Evolutionary conservation across 2,113 vertebrate genomes (phyloP).

Genomic region (Pituophis catenifer): DNA sequence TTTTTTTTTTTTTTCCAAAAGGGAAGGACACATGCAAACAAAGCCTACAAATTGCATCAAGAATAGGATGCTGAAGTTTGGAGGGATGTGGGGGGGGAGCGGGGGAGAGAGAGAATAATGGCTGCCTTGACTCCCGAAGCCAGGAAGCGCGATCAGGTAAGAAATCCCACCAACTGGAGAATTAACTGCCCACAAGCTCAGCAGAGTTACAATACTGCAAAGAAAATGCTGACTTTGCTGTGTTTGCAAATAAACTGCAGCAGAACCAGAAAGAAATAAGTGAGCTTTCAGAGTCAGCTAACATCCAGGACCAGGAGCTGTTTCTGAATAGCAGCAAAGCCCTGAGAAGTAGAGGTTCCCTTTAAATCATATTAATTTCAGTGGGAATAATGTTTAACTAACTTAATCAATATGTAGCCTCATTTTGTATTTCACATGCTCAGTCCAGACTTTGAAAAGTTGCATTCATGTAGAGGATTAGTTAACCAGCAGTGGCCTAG

Average conservation of each 20-base stretch:
- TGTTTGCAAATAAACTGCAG: not conserved
- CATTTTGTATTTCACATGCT: not conserved
- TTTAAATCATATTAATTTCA: not conserved
- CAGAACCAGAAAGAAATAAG: not conserved
- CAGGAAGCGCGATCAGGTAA: not conserved
- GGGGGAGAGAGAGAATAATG: not conserved
- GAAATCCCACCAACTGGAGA: not conserved
- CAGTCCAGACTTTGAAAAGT: not conserved
- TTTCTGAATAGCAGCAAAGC: not conserved
- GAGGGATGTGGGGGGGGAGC: not conserved
- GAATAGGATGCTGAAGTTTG: not conserved
- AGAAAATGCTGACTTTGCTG: not conserved
- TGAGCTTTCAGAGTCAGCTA: not conserved
- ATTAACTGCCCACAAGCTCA: not conserved
- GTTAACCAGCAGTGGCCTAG: not conserved
- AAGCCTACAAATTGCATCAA: not conserved
- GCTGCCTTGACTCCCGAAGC: not conserved
- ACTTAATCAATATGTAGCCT: not conserved
- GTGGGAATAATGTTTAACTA: not conserved
- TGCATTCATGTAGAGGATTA: not conserved
- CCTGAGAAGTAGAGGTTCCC: not conserved
- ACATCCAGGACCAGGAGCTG: not conserved
- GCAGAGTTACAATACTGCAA: not conserved
- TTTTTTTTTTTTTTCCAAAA: accelerated
- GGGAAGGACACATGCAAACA: not conserved